Evolutionary conservation across 2,113 vertebrate species (phyloP).

Genomic region (Phasianus colchicus): DNA sequence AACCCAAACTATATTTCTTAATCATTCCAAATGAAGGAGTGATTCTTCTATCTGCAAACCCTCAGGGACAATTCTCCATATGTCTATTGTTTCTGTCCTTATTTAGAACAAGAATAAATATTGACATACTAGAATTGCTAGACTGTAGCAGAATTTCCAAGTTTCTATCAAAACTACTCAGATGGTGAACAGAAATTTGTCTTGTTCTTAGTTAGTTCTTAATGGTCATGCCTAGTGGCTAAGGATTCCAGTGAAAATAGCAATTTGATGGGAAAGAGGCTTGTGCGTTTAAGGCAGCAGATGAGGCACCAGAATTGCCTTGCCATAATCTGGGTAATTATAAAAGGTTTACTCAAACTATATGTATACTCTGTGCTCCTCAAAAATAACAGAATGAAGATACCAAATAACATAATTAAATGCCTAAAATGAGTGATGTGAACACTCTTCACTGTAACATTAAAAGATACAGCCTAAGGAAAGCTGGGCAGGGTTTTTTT

Average conservation of each 20-base stretch:
- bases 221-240: background rate
- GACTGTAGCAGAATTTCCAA: background rate
- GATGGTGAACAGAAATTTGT: background rate
- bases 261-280: background rate
- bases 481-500: too few species aligned
- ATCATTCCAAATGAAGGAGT: background rate
- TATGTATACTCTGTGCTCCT: background rate
- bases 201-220: background rate
- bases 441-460: background rate
- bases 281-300: background rate
- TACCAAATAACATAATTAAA: background rate
- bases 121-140: background rate
- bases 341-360: background rate
- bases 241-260: constrained; percentile 9
- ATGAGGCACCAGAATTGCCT: background rate
- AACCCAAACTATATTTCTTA: background rate
- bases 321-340: background rate
- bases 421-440: background rate
- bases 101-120: background rate
- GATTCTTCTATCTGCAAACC: background rate
- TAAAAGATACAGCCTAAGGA: background rate
- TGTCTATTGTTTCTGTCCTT: background rate
- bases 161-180: background rate
- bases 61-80: background rate
- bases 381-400: background rate